Conservation (phyloP, 1,140 invertebrate genomes). For the Trachymyrmex cornetzi region DNA sequence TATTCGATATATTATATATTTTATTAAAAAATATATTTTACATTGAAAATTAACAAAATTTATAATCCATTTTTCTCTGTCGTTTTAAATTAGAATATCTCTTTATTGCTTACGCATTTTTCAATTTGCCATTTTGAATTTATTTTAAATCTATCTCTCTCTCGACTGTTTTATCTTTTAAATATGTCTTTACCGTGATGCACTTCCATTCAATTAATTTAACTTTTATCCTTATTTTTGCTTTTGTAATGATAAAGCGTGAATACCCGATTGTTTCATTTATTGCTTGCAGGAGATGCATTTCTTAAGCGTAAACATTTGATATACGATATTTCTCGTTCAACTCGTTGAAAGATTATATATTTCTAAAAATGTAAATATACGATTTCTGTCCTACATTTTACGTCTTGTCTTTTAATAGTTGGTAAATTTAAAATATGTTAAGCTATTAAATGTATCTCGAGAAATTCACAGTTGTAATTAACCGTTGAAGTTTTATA, state of each 20-base stretch:
- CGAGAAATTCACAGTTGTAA: not conserved
- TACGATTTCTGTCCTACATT: conserved; percentile 3
- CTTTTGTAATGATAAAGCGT: conserved; percentile 21
- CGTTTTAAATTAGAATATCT: not conserved
- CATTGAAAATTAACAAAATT: not conserved
- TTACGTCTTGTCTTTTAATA: conserved; percentile 9
- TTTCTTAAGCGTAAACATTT: conserved; percentile 15
- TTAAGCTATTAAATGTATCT: not conserved
- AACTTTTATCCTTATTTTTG: conserved; percentile 46
- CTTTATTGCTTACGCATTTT: not conserved
- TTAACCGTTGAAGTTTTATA: conserved; percentile 22
- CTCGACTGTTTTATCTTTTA: conserved; percentile 17
- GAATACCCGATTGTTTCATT: conserved; percentile 39
- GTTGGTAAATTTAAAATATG: not conserved
- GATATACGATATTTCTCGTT: conserved; percentile 2
- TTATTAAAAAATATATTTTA: not conserved
- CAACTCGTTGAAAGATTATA: not conserved
- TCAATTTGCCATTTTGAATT: not conserved
- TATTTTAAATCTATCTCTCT: conserved; percentile 3
- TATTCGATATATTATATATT: not conserved
- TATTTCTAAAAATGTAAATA: conserved; percentile 1
- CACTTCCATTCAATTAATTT: conserved; percentile 33
- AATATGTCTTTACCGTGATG: not conserved
- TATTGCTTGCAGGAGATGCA: not conserved
- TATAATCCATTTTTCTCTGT: not conserved